Evolutionary conservation across 2,797 vertebrate species (phyloP).

Genomic region (Odontamblyopus rebecca): DNA sequence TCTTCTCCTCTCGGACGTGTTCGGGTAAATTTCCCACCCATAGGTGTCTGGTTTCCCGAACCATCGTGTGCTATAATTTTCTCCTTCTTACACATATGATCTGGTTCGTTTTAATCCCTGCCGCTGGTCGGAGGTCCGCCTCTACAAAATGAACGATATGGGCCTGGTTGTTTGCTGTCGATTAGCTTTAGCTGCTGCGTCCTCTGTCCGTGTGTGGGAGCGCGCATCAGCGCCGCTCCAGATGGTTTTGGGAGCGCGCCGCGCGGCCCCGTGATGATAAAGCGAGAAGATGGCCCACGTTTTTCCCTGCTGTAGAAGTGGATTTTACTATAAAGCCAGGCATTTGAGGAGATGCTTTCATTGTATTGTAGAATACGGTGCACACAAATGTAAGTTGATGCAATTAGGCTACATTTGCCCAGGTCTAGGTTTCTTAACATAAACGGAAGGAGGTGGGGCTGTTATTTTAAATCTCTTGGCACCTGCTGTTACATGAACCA

Average conservation of each 20-base stretch:
- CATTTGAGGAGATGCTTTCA: neutral
- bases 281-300: neutral
- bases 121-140: slow-evolving; percentile 73
- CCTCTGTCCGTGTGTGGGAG: slow-evolving; percentile 38
- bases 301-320: neutral
- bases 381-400: neutral
- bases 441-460: too few relatives aligned
- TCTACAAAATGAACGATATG: slow-evolving; percentile 72
- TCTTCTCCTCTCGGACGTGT: slow-evolving; percentile 98
- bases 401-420: too few relatives aligned
- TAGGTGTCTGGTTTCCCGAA: slow-evolving; percentile 99
- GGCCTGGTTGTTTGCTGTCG: slow-evolving; percentile 58
- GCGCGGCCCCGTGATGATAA: slow-evolving; percentile 42
- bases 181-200: slow-evolving; percentile 64
- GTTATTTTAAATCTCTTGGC: neutral
- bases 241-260: slow-evolving; percentile 47
- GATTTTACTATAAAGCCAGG: neutral
- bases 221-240: slow-evolving; percentile 42
- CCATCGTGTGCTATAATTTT: slow-evolving; percentile 85
- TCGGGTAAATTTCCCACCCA: slow-evolving; percentile 99
- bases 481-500: neutral
- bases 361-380: neutral
- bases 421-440: too few relatives aligned
- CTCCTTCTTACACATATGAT: slow-evolving; percentile 79
- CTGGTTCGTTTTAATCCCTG: slow-evolving; percentile 72